Conservation (phyloP, 2,797 vertebrate species). For the Adelosebastes latens region DNA sequence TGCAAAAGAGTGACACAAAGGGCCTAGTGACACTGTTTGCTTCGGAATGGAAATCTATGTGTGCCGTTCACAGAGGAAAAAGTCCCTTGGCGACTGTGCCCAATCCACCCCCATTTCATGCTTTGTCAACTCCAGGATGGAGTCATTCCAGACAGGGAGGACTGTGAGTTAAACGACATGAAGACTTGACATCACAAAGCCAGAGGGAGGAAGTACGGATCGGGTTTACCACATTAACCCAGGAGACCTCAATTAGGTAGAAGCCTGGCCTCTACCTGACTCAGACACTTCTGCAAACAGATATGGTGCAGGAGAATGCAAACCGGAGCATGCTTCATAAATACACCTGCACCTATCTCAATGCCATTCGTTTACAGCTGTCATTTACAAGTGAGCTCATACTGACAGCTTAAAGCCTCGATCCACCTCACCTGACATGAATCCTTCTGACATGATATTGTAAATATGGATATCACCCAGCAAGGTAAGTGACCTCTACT, state of each 20-base stretch:
- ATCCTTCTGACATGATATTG: constrained; percentile 26
- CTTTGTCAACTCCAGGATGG: constrained; percentile 76
- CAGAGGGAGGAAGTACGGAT: constrained; percentile 36
- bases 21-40: constrained; percentile 48
- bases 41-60: constrained; percentile 59
- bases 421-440: constrained; percentile 30
- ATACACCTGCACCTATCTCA: not conserved
- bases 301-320: constrained; percentile 6
- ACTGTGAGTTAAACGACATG: constrained; percentile 18
- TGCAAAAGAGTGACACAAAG: constrained; percentile 51
- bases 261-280: constrained; percentile 9
- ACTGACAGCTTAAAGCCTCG: constrained; percentile 5
- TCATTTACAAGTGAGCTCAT: constrained; percentile 22
- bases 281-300: constrained; percentile 22
- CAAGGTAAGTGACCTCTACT: constrained; percentile 31
- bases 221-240: constrained; percentile 63
- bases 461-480: constrained; percentile 56
- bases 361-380: constrained; percentile 1
- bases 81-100: constrained; percentile 53
- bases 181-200: constrained; percentile 51
- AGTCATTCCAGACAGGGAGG: constrained; percentile 66
- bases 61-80: constrained; percentile 41
- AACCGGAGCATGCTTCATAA: not conserved
- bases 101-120: constrained; percentile 73
- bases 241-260: constrained; percentile 65